A percentile compares a stretch with the other conserved stretches of the same genome.
Evolutionary conservation across 2,888 invertebrate species (phyloP).

Genomic region (Ephialtes manifestator): DNA sequence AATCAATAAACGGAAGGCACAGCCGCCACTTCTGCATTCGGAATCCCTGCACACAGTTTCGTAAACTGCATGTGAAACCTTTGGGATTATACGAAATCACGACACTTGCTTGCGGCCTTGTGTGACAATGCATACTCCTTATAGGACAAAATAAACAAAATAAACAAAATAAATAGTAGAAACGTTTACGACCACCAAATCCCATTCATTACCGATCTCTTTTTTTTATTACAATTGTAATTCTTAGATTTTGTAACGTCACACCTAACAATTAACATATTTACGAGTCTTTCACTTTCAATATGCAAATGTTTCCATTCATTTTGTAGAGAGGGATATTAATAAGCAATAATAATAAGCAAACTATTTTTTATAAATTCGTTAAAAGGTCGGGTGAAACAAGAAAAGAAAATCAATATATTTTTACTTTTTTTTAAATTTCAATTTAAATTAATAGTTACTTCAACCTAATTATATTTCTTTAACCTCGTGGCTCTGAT

Average conservation of each 20-base stretch:
- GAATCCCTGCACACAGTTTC: slow-evolving; percentile 51
- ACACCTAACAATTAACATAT: no score
- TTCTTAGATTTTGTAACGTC: no score
- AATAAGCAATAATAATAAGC: no score
- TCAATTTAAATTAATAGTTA: background rate
- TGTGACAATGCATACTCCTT: background rate
- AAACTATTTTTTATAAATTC: no score
- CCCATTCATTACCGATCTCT: background rate
- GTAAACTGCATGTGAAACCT: slow-evolving; percentile 14
- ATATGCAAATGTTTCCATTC: no score
- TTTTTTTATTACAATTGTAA: background rate
- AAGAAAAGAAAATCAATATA: no score
- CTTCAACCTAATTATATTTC: background rate
- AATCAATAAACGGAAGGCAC: slow-evolving; percentile 85
- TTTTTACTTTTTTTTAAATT: no score
- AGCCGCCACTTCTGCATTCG: slow-evolving; percentile 76
- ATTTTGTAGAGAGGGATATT: no score
- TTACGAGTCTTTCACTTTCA: no score
- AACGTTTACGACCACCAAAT: background rate
- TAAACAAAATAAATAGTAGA: background rate
- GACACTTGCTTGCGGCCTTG: slow-evolving; percentile 1
- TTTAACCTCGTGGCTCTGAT: background rate
- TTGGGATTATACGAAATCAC: slow-evolving; percentile 22
- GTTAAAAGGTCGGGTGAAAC: no score
- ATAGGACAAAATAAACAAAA: background rate